Evolutionary conservation across 2,113 vertebrate genomes (phyloP).

Genomic region (Channa argus): DNA sequence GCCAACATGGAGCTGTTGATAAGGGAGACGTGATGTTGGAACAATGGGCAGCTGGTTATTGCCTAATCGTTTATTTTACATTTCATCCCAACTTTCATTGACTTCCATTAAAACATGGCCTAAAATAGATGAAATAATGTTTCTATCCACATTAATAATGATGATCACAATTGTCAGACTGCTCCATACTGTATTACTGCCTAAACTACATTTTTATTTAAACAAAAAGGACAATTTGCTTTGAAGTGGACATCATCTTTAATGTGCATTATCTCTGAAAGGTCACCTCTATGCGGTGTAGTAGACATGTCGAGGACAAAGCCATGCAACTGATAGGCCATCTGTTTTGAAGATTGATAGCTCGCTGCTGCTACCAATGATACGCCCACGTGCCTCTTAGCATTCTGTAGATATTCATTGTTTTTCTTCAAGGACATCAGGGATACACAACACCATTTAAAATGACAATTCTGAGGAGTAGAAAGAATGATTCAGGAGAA

Average conservation of each 20-base stretch:
- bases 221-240: constrained; percentile 30
- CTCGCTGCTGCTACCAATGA: constrained; percentile 61
- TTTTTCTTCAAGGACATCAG: constrained; percentile 72
- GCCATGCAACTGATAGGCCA: constrained; percentile 63
- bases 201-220: neutral
- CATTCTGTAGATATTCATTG: constrained; percentile 71
- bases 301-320: constrained; percentile 67
- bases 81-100: constrained; percentile 57
- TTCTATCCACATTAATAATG: constrained; percentile 37
- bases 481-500: constrained; percentile 25
- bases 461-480: constrained; percentile 47
- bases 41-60: constrained; percentile 67
- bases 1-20: constrained; percentile 74
- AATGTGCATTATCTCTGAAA: constrained; percentile 58
- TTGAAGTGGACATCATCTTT: constrained; percentile 49
- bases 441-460: constrained; percentile 38
- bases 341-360: constrained; percentile 79
- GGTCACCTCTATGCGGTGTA: constrained; percentile 65
- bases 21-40: constrained; percentile 58
- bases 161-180: constrained; percentile 50
- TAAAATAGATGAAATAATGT: constrained; percentile 48
- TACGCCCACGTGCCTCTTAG: constrained; percentile 65
- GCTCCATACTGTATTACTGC: neutral
- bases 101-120: constrained; percentile 40
- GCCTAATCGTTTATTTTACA: constrained; percentile 65